Conservation (phyloP, 2,797 vertebrate species). For the Miichthys miiuy region DNA sequence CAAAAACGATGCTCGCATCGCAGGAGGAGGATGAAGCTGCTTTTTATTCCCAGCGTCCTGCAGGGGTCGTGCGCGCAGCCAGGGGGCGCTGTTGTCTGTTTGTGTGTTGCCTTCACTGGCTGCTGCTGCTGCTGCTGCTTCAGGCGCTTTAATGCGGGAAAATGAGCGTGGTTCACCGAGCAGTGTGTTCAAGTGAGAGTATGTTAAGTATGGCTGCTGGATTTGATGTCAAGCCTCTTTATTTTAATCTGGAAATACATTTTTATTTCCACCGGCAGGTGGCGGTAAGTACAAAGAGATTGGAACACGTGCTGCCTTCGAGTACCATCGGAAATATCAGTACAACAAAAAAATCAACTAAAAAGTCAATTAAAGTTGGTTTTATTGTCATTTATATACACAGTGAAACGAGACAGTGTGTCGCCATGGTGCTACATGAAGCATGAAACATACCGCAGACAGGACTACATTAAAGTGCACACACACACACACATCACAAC, state of each 20-base stretch:
- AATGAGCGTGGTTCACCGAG: neutral
- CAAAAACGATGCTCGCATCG: conserved; percentile 75
- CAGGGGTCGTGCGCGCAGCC: neutral
- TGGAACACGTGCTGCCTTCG: conserved; percentile 25
- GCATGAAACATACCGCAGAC: no score
- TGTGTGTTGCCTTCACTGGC: no score
- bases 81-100: conserved; percentile 68
- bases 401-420: no score
- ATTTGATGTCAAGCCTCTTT: neutral
- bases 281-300: conserved; percentile 36
- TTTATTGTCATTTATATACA: no score
- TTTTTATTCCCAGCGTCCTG: conserved; percentile 65
- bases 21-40: conserved; percentile 82
- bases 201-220: neutral
- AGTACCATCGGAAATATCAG: neutral
- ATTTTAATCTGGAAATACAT: neutral
- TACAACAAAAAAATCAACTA: no score
- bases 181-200: neutral
- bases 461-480: no score
- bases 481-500: no score
- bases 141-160: neutral
- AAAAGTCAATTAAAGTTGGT: no score
- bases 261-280: conserved; percentile 21
- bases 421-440: no score
- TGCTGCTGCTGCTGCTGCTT: no score